Base-by-base conservation (phyloP, 2,888 invertebrate genomes). In the Hyalella azteca region DNA sequence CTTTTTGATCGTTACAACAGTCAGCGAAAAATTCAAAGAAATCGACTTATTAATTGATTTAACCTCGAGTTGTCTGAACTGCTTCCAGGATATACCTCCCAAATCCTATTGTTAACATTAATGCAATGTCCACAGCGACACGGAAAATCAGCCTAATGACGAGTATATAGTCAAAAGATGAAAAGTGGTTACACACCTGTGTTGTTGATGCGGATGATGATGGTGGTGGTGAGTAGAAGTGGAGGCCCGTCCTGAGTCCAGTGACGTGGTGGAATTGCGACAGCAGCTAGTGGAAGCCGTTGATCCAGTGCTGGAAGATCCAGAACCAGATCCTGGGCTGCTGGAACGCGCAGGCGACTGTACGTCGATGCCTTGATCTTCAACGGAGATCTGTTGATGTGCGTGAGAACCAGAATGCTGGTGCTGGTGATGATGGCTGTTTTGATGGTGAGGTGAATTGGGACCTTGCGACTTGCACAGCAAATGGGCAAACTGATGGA, bases 211-310 rank as follows among this genome's bases (percentile, higher is more conserved):
- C 54, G 59, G 22, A 9, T 19, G 22, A 41, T 45, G 41, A 73
- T 73, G 36, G 11, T 32, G 40, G 76, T 54, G 54, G 49, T 85
- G 86, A 82, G 87, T 91, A 90, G 88, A 94, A 77, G 93, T 93
- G 15, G 95, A 95, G 41, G 96, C 96, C 84, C 96, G 90, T n/a
- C 96, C 96, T 86, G 95, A 95, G 89, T 96, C 96, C 86, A 96
- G 89, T 81, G 87, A 87, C 40, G 86, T 85, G 45, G 95, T 95
- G 84, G 95, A 95, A 88, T 96, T 95, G 66, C 96, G 91, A 26
- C 95, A 95, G 93, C 87, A 87, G 50, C 86, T 85, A 75, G 86
- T 86, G 73, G 86, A 86, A 45, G 86, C 86, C 39, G 86, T 86
- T 36, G 86, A 86, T 26, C 85, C 86, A 32, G 94, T 94, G 1